phyloP scores from a whole-genome alignment of 2,888 invertebrate species.

The Bursaphelenchus okinawaensis region DNA sequence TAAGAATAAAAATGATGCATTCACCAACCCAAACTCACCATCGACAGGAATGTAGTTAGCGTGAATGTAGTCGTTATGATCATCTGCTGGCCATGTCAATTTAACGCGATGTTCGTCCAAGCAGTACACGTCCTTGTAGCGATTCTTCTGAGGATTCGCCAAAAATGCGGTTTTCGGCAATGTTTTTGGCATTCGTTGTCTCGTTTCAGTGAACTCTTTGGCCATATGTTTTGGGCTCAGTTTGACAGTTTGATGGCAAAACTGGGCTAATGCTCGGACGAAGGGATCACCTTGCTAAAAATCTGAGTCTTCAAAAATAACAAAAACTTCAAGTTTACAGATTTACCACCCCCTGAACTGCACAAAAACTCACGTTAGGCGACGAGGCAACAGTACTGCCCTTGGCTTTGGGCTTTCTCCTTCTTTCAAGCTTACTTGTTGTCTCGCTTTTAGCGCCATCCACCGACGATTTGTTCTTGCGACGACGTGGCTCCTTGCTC shows the following conservation, averaged over 20 bases:
- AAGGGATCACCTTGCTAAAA: neutral
- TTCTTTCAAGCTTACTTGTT: too few species aligned
- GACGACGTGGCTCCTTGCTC: too few species aligned
- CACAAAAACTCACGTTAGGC: too few species aligned
- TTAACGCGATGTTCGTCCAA: conserved; percentile 16
- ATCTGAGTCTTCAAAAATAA: too few species aligned
- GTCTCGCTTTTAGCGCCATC: too few species aligned
- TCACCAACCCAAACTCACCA: neutral
- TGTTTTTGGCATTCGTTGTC: conserved; percentile 1
- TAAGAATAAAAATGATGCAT: too few species aligned
- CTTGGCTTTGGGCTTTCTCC: too few species aligned
- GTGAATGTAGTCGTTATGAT: conserved; percentile 38
- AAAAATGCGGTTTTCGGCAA: conserved; percentile 23
- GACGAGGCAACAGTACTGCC: too few species aligned
- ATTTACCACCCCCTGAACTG: too few species aligned
- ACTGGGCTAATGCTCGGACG: conserved; percentile 6
- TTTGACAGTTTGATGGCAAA: conserved; percentile 17
- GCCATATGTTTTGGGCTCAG: conserved; percentile 13
- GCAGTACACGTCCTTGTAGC: conserved; percentile 24
- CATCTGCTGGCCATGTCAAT: conserved; percentile 12
- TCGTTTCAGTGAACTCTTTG: conserved; percentile 21
- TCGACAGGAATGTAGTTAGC: conserved; percentile 31
- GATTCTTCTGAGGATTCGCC: conserved; percentile 24
- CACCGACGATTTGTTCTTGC: too few species aligned
- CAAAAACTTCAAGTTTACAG: too few species aligned